Conservation (phyloP, 2,113 vertebrate species). For the Muscicapa adusta region DNA sequence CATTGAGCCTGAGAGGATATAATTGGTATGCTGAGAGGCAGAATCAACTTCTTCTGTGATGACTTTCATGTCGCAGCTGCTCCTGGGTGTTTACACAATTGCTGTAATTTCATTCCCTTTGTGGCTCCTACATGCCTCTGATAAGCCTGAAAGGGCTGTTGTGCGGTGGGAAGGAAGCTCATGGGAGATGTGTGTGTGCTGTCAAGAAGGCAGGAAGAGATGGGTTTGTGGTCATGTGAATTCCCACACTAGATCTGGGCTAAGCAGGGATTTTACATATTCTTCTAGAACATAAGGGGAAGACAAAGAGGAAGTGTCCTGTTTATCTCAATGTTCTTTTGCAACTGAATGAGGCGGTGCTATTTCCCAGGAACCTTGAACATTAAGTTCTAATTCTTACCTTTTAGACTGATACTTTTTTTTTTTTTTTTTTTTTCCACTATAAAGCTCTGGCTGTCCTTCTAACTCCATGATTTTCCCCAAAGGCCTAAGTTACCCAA, state of each 20-base stretch:
- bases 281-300: background rate
- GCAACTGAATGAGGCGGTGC: background rate
- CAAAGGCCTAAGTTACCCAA: background rate
- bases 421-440: background rate
- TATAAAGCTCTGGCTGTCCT: background rate
- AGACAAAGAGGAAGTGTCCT: background rate
- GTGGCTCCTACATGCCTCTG: background rate
- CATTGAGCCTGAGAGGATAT: background rate
- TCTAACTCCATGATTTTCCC: background rate
- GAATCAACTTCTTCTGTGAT: background rate
- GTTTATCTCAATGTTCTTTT: background rate
- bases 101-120: background rate
- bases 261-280: background rate
- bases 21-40: background rate
- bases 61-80: background rate
- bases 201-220: background rate
- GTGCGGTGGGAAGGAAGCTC: background rate
- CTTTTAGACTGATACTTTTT: background rate
- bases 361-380: background rate
- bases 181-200: background rate
- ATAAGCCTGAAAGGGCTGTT: background rate
- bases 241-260: background rate
- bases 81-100: background rate
- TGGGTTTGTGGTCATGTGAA: background rate
- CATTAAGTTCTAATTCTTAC: background rate